Evolutionary conservation across 2,797 vertebrate genomes (phyloP).

Genomic region (Sciurus carolinensis): DNA sequence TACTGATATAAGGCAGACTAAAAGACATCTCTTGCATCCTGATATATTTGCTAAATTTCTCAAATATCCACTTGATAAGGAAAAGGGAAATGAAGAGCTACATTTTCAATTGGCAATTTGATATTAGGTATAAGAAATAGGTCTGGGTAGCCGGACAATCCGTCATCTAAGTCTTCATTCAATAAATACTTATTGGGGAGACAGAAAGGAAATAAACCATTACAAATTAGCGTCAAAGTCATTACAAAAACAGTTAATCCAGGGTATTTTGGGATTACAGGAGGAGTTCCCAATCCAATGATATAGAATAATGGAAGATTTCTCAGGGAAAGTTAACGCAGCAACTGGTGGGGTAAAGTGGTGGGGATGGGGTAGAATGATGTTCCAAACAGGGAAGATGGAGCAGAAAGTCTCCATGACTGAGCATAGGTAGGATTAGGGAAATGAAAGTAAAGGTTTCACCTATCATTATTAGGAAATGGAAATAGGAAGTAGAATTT

Average conservation of each 20-base stretch:
- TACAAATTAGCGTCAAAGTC: conserved; percentile 20
- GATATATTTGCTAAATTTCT: conserved; percentile 59
- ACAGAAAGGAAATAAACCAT: conserved; percentile 31
- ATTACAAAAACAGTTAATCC: not conserved
- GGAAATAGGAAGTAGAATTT: conserved; percentile 51
- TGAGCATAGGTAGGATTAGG: not conserved
- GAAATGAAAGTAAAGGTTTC: conserved; percentile 5
- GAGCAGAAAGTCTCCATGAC: not conserved
- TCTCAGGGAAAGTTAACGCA: conserved; percentile 1
- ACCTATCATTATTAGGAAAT: not conserved
- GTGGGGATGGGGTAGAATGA: not conserved
- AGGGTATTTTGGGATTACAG: conserved; percentile 17
- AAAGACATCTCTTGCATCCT: not conserved
- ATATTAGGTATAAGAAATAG: conserved; percentile 32
- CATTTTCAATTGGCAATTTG: conserved; percentile 15
- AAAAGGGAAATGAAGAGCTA: conserved; percentile 48
- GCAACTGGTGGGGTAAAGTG: not conserved
- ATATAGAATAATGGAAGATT: conserved; percentile 41
- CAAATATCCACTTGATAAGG: conserved; percentile 38
- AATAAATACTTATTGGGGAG: conserved; percentile 6
- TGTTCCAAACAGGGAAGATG: not conserved
- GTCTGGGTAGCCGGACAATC: not conserved
- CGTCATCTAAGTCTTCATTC: conserved; percentile 34
- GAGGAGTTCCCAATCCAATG: not conserved
- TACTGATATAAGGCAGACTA: conserved; percentile 32